These are phyloP conservation scores for Conomelus anceps DNA, from an alignment of 2,888 invertebrate species.

Conservation along the genomic window DNA sequence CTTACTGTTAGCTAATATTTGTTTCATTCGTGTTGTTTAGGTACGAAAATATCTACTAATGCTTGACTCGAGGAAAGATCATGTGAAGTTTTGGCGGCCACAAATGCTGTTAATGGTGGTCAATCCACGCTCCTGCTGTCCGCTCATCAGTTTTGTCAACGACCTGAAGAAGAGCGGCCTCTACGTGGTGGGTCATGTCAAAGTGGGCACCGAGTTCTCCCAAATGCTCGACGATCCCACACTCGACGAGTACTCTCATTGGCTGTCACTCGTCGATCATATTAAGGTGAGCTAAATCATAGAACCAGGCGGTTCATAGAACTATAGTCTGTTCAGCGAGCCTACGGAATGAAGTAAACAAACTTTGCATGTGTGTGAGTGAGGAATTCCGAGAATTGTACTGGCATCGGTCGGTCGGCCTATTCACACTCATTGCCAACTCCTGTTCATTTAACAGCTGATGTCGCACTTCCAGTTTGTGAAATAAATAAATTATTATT, in stretches of 20 bases:
- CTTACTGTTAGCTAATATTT: not conserved
- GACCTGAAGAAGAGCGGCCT: constrained; percentile 93
- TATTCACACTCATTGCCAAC: too few relatives aligned
- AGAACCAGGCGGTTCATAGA: too few relatives aligned
- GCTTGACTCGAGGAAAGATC: constrained; percentile 91
- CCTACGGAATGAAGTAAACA: too few relatives aligned
- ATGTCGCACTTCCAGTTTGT: too few relatives aligned
- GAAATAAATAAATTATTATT: too few relatives aligned
- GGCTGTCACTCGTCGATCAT: constrained; percentile 92
- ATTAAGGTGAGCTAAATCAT: constrained; percentile 59
- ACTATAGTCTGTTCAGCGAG: too few relatives aligned
- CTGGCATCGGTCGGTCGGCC: too few relatives aligned
- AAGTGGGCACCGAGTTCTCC: constrained; percentile 51
- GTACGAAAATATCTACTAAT: constrained; percentile 93
- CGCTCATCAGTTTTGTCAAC: constrained; percentile 93
- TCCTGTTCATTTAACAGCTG: too few relatives aligned
- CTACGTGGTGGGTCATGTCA: constrained; percentile 81
- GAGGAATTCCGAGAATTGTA: too few relatives aligned
- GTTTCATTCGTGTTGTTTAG: constrained; percentile 40
- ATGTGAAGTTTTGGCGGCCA: constrained; percentile 98
- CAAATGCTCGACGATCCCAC: constrained; percentile 59
- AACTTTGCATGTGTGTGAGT: too few relatives aligned
- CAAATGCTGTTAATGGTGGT: constrained; percentile 90
- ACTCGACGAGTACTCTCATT: constrained; percentile 71
- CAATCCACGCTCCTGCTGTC: constrained; percentile 82